A percentile compares a stretch with the other conserved stretches of the same genome.
Conservation (phyloP, 2,888 invertebrate genomes). For the Drosophila mettleri region DNA sequence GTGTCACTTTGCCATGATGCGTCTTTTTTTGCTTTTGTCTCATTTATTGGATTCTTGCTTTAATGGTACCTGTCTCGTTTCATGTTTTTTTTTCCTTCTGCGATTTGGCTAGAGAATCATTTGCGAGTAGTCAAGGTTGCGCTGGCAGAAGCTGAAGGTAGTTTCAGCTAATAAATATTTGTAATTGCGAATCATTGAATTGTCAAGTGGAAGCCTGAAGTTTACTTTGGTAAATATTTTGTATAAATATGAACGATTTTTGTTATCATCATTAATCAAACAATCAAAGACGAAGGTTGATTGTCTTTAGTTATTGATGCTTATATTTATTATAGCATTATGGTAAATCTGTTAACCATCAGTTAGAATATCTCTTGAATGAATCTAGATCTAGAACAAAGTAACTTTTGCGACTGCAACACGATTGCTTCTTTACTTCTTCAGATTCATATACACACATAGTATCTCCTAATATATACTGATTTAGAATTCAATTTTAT, state of each 20-base stretch:
- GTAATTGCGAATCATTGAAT: not conserved
- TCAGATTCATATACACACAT: too few relatives aligned
- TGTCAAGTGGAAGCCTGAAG: too few relatives aligned
- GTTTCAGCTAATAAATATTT: not conserved
- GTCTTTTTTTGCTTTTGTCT: constrained; percentile 15
- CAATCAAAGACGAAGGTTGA: not conserved
- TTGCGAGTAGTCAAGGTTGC: constrained; percentile 48
- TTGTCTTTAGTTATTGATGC: not conserved
- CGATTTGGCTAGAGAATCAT: constrained; percentile 41
- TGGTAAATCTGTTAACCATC: too few relatives aligned
- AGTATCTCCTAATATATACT: not conserved
- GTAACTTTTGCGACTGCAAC: too few relatives aligned
- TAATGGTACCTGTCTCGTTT: constrained; percentile 52
- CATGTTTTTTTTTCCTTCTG: not conserved
- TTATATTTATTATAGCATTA: not conserved
- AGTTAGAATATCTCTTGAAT: too few relatives aligned
- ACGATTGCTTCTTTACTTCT: too few relatives aligned
- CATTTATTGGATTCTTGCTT: constrained; percentile 20
- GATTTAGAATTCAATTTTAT: too few relatives aligned
- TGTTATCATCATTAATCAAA: too few relatives aligned
- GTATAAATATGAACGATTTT: not conserved
- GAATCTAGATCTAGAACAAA: too few relatives aligned
- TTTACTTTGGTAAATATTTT: not conserved
- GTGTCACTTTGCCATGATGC: constrained; percentile 55
- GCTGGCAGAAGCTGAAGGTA: not conserved